Conservation (phyloP, 2,113 vertebrate species). For the Euleptes europaea region DNA sequence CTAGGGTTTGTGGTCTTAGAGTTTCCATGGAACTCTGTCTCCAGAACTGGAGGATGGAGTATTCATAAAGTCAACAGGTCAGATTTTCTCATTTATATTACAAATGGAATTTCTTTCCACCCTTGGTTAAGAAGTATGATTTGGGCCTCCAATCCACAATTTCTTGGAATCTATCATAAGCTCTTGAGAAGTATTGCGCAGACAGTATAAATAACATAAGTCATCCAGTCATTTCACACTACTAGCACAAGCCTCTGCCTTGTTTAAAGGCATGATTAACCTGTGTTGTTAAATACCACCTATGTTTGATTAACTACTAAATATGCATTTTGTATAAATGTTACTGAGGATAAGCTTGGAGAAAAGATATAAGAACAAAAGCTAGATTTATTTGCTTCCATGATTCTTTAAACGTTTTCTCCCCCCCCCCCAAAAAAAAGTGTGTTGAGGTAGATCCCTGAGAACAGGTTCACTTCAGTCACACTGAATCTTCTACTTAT, state of each 20-base stretch:
- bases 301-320: background rate
- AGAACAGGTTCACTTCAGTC: constrained; percentile 5
- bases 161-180: background rate
- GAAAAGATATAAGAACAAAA: background rate
- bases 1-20: background rate
- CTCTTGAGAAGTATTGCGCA: background rate
- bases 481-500: background rate
- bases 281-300: background rate
- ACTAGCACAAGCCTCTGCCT: background rate
- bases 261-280: background rate
- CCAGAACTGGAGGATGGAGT: background rate
- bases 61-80: background rate
- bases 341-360: background rate
- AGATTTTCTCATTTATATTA: background rate
- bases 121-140: background rate
- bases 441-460: background rate
- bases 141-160: background rate
- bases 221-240: background rate
- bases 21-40: background rate
- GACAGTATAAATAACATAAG: background rate
- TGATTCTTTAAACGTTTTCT: background rate
- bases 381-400: background rate
- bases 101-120: background rate
- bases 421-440: background rate
- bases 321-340: background rate